Evolutionary conservation across 1,140 invertebrate genomes (phyloP).

Genomic region (Caenorhabditis briggsae): DNA sequence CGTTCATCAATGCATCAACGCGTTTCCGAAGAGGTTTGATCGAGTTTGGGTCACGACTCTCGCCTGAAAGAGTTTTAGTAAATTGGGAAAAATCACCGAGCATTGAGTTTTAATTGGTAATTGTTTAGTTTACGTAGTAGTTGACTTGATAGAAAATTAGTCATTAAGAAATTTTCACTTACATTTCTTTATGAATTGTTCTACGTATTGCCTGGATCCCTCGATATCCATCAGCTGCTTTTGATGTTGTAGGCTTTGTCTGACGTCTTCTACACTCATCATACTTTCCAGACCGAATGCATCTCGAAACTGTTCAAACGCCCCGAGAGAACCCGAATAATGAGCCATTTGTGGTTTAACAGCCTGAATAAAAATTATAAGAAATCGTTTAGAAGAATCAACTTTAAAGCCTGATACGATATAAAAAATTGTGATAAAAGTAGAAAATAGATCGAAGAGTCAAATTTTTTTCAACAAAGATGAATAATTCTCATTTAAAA

Average conservation of each 20-base stretch:
- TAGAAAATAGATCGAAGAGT: too few species aligned
- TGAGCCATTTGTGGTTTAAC: too few species aligned
- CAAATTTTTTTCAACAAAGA: too few species aligned
- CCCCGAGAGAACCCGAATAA: too few species aligned
- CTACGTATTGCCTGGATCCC: not conserved
- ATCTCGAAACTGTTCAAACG: not conserved
- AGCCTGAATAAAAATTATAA: too few species aligned
- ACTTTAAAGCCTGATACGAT: too few species aligned
- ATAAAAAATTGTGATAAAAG: too few species aligned
- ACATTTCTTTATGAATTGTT: slow-evolving; percentile 21
- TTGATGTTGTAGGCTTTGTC: not conserved
- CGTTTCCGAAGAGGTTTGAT: slow-evolving; percentile 1
- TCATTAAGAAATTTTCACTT: not conserved
- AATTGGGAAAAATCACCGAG: not conserved
- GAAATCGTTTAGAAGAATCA: too few species aligned
- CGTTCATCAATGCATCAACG: not conserved
- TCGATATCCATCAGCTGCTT: slow-evolving; percentile 12
- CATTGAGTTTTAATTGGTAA: not conserved
- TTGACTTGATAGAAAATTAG: not conserved
- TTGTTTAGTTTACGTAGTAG: not conserved
- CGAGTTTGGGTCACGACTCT: not conserved
- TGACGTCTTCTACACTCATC: not conserved
- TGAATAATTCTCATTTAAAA: too few species aligned
- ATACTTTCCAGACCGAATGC: not conserved
- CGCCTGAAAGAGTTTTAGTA: not conserved